phyloP scores from a whole-genome alignment of 2,888 invertebrate species.

The Torymus auratus region DNA sequence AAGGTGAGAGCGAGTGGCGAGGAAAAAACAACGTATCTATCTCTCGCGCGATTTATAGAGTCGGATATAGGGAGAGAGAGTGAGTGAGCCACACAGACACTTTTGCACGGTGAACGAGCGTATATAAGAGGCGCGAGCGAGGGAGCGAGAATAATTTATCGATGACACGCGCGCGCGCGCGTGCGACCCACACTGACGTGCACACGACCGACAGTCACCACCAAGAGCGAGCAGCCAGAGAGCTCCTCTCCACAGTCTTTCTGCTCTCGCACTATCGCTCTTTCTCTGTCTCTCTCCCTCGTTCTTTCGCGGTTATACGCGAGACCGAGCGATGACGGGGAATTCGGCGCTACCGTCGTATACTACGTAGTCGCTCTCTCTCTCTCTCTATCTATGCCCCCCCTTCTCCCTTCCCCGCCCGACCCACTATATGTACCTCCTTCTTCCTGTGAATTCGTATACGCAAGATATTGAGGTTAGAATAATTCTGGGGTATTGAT shows the following conservation, averaged over 20 bases:
- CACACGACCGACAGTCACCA: constrained; percentile 1
- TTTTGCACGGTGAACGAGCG: too few relatives aligned
- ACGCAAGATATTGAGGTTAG: constrained; percentile 43
- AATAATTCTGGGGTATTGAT: constrained; percentile 46
- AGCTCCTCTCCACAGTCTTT: background rate
- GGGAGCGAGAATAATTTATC: constrained; percentile 25
- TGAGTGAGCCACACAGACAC: too few relatives aligned
- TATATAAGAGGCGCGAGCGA: background rate
- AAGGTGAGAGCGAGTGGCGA: background rate
- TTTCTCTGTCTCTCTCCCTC: too few relatives aligned
- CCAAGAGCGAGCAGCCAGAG: background rate
- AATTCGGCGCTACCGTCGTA: constrained; percentile 25
- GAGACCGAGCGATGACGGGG: constrained; percentile 3
- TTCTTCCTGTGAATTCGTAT: too few relatives aligned
- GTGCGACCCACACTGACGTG: constrained; percentile 26
- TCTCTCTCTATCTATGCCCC: background rate
- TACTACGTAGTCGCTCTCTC: background rate
- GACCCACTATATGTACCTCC: too few relatives aligned
- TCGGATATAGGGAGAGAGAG: too few relatives aligned
- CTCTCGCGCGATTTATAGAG: too few relatives aligned
- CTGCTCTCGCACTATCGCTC: too few relatives aligned
- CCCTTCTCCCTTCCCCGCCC: background rate
- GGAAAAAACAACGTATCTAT: too few relatives aligned
- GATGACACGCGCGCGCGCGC: constrained; percentile 50
- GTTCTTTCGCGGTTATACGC: background rate